Base-by-base conservation (phyloP, 2,113 vertebrate species). In the Rhynchopsitta pachyrhyncha region DNA sequence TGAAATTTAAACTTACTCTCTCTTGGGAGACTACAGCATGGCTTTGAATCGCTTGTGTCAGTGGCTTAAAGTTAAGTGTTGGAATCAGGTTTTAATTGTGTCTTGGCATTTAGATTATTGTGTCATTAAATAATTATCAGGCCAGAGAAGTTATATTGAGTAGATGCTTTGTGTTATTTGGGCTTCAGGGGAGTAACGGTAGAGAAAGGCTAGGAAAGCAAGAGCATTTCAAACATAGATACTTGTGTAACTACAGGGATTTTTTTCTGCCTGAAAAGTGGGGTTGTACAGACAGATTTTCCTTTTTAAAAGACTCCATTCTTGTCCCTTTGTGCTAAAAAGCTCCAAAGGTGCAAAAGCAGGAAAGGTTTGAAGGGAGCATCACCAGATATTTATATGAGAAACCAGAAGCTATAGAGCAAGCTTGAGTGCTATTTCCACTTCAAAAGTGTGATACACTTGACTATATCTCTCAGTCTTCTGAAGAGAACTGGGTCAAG, bases 401-500 rank as follows among this genome's bases (percentile, higher is more conserved):
- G 46, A 86, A 44, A 82, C 24, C 28, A 82, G 29, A 92, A 94
- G 69, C 73, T 74, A 80, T 5, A 90, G 28, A 88, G 49, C 53
- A 86, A 70, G 17, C 25, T 41, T 47, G 50, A 94, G 16, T 74
- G 37, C 20, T 90, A 44, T 70, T 91, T 93, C 91, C 5, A 39
- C 91, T 93, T 95, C 41, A 59, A 25, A 93, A 87, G 42, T 79
- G 28, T 85, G 66, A 91, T 82, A 79, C 70, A 35, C 78, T 95
- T 95, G 75, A 82, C 59, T 59, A n/a, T 76, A 52, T 85, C 53
- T 69, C 67, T 82, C 44, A 84, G 62, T 22, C 31, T 80, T 90
- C 80, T 94, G 64, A 88, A 93, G 55, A 85, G 37, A 95, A 85
- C 27, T 84, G 62, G 70, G 84, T 87, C 82, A 92, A 92, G 63